Percentiles rank a stretch among this genome's conserved stretches.
Conservation (phyloP, 2,888 invertebrate genomes). For the Eilema caniola region DNA sequence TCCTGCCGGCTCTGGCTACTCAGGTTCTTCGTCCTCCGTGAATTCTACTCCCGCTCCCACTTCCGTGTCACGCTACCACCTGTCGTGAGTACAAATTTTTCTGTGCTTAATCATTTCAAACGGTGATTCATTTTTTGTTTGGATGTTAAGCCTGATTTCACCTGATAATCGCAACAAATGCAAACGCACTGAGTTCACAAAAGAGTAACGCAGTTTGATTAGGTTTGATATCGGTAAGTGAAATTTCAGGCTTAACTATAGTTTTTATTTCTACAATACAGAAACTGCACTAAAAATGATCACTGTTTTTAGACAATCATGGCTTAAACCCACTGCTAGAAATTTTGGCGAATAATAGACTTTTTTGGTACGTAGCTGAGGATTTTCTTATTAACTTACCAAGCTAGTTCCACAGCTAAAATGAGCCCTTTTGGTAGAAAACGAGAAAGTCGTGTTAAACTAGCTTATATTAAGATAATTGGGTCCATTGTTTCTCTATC, state of each 20-base stretch:
- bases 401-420: neutral
- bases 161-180: neutral
- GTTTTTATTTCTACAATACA: neutral
- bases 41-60: constrained; percentile 80
- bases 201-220: neutral
- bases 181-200: neutral
- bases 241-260: neutral
- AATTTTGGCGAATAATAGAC: neutral
- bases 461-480: neutral
- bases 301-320: constrained; percentile 25
- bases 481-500: neutral
- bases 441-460: neutral
- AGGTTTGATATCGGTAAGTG: neutral
- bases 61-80: constrained; percentile 79
- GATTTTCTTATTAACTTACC: neutral
- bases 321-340: constrained; percentile 37
- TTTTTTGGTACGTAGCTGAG: neutral
- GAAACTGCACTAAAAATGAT: constrained; percentile 35
- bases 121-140: constrained; percentile 39
- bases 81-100: constrained; percentile 75
- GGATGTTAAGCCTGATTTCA: neutral
- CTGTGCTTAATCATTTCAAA: constrained; percentile 44
- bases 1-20: constrained; percentile 87
- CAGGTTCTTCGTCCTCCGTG: constrained; percentile 88
- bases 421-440: neutral